phyloP scores from a whole-genome alignment of 1,140 invertebrate species.

The Cepaea nemoralis region DNA sequence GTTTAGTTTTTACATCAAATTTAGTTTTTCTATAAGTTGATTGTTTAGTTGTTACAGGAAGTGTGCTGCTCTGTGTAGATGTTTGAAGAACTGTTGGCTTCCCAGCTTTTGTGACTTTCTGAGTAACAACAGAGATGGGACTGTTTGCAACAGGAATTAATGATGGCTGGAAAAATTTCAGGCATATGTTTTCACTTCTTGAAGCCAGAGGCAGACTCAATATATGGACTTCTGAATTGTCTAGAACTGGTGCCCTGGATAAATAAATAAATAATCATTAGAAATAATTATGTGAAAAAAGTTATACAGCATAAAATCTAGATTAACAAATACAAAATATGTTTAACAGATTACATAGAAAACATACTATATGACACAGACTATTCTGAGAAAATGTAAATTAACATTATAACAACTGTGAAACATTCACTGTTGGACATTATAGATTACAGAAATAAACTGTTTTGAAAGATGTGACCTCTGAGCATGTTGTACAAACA shows the following conservation, averaged over 20 bases:
- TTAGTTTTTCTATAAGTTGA: not conserved
- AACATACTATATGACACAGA: too few species aligned
- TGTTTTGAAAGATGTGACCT: too few species aligned
- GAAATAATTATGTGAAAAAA: not conserved
- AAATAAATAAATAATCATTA: slow-evolving; percentile 24
- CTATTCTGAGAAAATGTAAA: too few species aligned
- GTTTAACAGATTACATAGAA: too few species aligned
- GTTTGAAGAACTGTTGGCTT: not conserved
- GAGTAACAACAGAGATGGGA: not conserved
- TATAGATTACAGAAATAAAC: too few species aligned
- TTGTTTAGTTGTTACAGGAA: not conserved
- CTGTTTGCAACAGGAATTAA: not conserved
- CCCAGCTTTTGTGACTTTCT: not conserved
- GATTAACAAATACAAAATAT: too few species aligned
- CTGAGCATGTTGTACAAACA: too few species aligned
- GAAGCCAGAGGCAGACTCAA: slow-evolving; percentile 64
- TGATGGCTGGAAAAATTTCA: slow-evolving; percentile 62
- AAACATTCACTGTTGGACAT: too few species aligned
- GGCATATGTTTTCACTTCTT: slow-evolving; percentile 62
- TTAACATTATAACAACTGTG: too few species aligned
- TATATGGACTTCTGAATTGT: slow-evolving; percentile 60
- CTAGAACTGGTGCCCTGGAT: slow-evolving; percentile 51
- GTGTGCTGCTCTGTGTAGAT: not conserved
- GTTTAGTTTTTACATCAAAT: not conserved
- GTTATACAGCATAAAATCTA: too few species aligned